Percentiles rank a stretch among this genome's conserved stretches.
Conservation (phyloP, 2,888 invertebrate species). For the Sesia apiformis region DNA sequence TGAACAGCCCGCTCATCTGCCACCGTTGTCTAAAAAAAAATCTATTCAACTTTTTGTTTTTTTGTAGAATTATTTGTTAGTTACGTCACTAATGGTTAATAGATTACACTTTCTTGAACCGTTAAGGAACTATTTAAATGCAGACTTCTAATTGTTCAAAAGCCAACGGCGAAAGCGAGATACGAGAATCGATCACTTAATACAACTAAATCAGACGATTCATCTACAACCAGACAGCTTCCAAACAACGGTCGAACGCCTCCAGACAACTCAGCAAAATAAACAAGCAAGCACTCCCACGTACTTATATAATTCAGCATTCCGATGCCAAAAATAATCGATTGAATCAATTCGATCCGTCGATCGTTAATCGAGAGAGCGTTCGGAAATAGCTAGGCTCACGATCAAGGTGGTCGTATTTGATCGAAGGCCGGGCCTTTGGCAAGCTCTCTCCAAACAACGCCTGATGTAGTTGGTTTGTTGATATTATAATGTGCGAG, state of each 20-base stretch:
- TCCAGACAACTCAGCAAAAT: not conserved
- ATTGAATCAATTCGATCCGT: slow-evolving; percentile 10
- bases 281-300: not conserved
- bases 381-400: slow-evolving; percentile 11
- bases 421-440: slow-evolving; percentile 6
- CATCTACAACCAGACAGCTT: too few relatives aligned
- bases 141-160: too few relatives aligned
- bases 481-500: not conserved
- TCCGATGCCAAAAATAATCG: slow-evolving; percentile 5
- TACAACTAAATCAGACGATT: too few relatives aligned
- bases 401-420: slow-evolving; percentile 6
- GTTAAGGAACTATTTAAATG: too few relatives aligned
- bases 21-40: too few relatives aligned
- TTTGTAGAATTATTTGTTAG: too few relatives aligned
- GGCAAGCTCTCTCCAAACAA: slow-evolving; percentile 8
- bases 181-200: too few relatives aligned
- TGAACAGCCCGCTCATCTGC: too few relatives aligned
- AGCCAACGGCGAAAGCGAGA: too few relatives aligned
- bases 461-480: not conserved
- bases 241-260: not conserved
- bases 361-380: slow-evolving; percentile 8
- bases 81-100: too few relatives aligned
- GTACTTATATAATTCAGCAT: slow-evolving; percentile 1
- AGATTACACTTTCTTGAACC: too few relatives aligned
- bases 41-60: too few relatives aligned